Percentiles rank a stretch among this genome's conserved stretches.
Evolutionary conservation across 2,888 invertebrate species (phyloP).

Genomic region (Plagiodera versicolora): DNA sequence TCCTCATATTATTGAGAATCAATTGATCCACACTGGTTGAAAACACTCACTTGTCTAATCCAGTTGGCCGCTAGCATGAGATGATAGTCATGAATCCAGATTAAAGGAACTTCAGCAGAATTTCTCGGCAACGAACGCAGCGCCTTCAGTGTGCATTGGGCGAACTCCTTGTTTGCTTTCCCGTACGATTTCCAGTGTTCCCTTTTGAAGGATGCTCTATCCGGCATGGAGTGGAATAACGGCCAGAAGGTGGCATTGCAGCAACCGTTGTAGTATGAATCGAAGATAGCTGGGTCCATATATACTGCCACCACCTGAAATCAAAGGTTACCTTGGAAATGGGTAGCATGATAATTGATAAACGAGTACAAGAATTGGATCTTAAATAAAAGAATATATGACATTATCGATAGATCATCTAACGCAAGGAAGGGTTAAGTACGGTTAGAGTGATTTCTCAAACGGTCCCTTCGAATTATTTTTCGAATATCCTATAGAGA

Average conservation of each 20-base stretch:
- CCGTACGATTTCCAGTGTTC: constrained; percentile 83
- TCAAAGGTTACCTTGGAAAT: too few relatives aligned
- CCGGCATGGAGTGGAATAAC: constrained; percentile 90
- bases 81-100: constrained; percentile 96
- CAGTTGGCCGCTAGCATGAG: constrained; percentile 90
- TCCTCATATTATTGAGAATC: too few relatives aligned
- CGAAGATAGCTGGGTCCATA: constrained; percentile 74
- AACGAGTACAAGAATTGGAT: too few relatives aligned
- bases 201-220: constrained; percentile 78
- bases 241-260: constrained; percentile 94
- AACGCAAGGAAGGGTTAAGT: too few relatives aligned
- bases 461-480: too few relatives aligned
- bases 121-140: constrained; percentile 59
- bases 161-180: constrained; percentile 80
- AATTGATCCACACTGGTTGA: too few relatives aligned
- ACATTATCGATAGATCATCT: too few relatives aligned
- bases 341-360: too few relatives aligned
- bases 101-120: constrained; percentile 65
- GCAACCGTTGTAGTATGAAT: constrained; percentile 89
- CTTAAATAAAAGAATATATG: too few relatives aligned
- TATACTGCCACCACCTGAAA: constrained; percentile 77
- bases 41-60: constrained; percentile 72
- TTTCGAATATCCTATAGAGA: too few relatives aligned
- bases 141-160: constrained; percentile 75
- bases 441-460: too few relatives aligned